Evolutionary conservation across 2,888 invertebrate genomes (phyloP).

Genomic region (Caradrina kadenii): DNA sequence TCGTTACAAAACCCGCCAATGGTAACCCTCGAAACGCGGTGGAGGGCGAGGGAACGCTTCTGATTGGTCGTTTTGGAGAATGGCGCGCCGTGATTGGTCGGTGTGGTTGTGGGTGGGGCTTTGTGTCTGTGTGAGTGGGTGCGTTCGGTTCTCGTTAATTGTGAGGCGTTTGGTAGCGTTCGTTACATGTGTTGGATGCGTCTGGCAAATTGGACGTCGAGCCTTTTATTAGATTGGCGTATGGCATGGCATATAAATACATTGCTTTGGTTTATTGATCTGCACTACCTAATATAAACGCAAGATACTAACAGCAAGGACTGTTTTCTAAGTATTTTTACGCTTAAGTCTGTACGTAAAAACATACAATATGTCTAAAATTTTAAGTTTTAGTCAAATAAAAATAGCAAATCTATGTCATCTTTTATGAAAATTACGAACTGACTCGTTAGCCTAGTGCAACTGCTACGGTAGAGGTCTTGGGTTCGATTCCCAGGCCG

Average conservation of each 20-base stretch:
- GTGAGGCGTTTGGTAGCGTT: constrained; percentile 74
- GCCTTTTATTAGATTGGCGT: constrained; percentile 66
- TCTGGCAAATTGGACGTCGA: constrained; percentile 71
- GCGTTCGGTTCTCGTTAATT: constrained; percentile 81
- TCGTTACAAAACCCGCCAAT: constrained; percentile 84
- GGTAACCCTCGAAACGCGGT: constrained; percentile 72
- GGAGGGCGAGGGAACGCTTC: constrained; percentile 78
- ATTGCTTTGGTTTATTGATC: constrained; percentile 21
- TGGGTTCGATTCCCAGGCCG: too few species aligned
- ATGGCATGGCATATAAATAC: constrained; percentile 55
- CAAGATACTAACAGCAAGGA: background rate
- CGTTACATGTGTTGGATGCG: constrained; percentile 70
- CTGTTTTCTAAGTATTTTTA: background rate
- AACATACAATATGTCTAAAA: too few species aligned
- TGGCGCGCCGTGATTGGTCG: constrained; percentile 80
- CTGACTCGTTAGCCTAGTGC: too few species aligned
- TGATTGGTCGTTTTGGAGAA: constrained; percentile 78
- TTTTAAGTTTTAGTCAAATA: too few species aligned
- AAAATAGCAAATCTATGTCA: too few species aligned
- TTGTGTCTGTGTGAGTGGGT: constrained; percentile 76
- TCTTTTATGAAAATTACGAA: too few species aligned
- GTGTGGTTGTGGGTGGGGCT: constrained; percentile 75
- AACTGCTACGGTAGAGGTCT: too few species aligned
- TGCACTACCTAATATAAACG: background rate
- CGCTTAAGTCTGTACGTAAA: too few species aligned